Percentiles rank a stretch among this genome's conserved stretches.
Conservation (phyloP, 2,797 vertebrate species). For the Salarias fasciatus region DNA sequence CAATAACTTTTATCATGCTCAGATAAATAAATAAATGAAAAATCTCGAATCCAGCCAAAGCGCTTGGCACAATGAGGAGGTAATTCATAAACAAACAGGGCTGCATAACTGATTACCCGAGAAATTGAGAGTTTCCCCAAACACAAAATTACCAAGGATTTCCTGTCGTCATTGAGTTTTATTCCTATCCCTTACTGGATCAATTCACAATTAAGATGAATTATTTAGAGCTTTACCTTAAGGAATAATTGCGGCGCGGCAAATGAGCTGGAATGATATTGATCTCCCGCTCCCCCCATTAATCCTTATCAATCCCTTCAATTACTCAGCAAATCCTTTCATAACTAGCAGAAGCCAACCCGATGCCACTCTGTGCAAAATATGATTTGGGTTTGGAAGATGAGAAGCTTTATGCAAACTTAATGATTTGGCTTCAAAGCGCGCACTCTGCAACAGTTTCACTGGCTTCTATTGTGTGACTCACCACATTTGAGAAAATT, state of each 20-base stretch:
- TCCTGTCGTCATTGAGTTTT: constrained; percentile 29
- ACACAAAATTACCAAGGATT: constrained; percentile 33
- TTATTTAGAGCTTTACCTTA: constrained; percentile 55
- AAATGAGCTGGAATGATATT: constrained; percentile 65
- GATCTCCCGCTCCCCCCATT: constrained; percentile 52
- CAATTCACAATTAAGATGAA: constrained; percentile 63
- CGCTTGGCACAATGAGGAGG: neutral
- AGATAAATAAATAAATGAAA: no score
- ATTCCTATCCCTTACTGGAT: constrained; percentile 40
- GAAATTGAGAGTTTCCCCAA: constrained; percentile 29
- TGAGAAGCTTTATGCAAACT: constrained; percentile 12
- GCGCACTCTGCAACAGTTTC: neutral
- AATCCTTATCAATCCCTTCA: constrained; percentile 55
- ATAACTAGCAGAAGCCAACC: constrained; percentile 23
- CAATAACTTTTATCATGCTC: no score
- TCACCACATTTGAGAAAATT: neutral
- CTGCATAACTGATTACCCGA: constrained; percentile 14
- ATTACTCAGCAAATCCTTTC: constrained; percentile 58
- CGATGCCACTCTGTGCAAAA: constrained; percentile 17
- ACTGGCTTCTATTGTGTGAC: neutral
- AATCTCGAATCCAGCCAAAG: no score
- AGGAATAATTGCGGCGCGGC: constrained; percentile 52
- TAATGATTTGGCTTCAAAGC: neutral
- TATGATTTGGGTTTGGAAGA: constrained; percentile 3
- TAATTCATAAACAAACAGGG: constrained; percentile 19